Conservation (phyloP, 2,888 invertebrate species). For the Pocota personata region DNA sequence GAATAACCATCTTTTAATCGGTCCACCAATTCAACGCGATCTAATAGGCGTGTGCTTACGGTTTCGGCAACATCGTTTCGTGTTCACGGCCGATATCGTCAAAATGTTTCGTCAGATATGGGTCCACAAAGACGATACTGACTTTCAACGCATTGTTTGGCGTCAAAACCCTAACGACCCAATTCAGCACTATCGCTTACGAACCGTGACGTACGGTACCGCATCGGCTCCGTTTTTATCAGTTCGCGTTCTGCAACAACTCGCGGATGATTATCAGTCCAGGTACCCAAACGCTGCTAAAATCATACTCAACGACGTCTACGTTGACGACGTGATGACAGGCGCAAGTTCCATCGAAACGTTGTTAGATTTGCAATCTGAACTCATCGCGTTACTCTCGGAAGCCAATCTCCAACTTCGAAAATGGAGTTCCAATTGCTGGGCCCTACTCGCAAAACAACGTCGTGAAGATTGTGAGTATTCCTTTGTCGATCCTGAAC, state of each 20-base stretch:
- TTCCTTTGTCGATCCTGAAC: background rate
- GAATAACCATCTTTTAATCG: slow-evolving; percentile 41
- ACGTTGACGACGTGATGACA: slow-evolving; percentile 70
- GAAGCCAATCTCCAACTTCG: background rate
- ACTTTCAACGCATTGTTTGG: slow-evolving; percentile 46
- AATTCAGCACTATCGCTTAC: slow-evolving; percentile 28
- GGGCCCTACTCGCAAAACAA: background rate
- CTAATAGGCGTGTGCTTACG: slow-evolving; percentile 59
- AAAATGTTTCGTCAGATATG: slow-evolving; percentile 55
- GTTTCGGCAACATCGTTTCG: slow-evolving; percentile 62
- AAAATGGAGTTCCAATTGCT: slow-evolving; percentile 24
- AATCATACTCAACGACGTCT: slow-evolving; percentile 48
- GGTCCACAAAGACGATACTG: slow-evolving; percentile 31
- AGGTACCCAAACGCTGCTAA: no score
- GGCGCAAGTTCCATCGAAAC: slow-evolving; percentile 11
- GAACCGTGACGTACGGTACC: slow-evolving; percentile 40
- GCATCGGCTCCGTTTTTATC: slow-evolving; percentile 36
- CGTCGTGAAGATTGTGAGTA: background rate
- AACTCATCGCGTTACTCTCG: background rate
- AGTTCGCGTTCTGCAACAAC: background rate
- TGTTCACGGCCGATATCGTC: slow-evolving; percentile 23
- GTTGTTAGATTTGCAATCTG: background rate
- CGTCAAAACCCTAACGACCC: slow-evolving; percentile 19
- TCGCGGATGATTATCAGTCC: slow-evolving; percentile 1
- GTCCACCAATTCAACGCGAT: slow-evolving; percentile 49